phyloP scores from a whole-genome alignment of 2,113 vertebrate species.

The Patagioenas fasciata region DNA sequence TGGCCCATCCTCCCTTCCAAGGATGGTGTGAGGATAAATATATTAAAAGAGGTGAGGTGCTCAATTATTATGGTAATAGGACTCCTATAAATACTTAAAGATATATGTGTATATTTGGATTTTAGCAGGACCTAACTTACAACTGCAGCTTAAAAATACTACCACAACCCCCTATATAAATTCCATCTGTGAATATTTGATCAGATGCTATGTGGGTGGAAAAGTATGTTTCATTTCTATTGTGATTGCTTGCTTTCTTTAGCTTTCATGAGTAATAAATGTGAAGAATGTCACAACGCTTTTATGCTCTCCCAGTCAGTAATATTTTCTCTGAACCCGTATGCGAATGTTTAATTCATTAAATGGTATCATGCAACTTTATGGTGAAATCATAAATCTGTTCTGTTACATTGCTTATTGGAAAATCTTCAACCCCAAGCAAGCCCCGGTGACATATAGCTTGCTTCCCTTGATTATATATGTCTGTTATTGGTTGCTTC shows the following conservation, averaged over 20 bases:
- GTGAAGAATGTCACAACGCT: constrained; percentile 24
- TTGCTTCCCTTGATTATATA: not conserved
- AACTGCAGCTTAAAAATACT: constrained; percentile 17
- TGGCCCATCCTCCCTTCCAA: not conserved
- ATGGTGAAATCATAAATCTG: constrained; percentile 55
- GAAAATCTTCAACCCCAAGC: constrained; percentile 9
- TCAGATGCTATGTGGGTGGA: constrained; percentile 58
- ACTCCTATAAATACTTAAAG: constrained; percentile 14
- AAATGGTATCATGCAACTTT: constrained; percentile 59
- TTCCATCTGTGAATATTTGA: constrained; percentile 68
- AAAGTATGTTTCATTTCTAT: constrained; percentile 61
- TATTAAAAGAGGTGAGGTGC: constrained; percentile 9
- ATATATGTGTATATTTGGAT: constrained; percentile 40
- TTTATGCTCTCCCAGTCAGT: constrained; percentile 48
- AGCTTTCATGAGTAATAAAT: constrained; percentile 62
- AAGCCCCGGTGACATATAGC: not conserved
- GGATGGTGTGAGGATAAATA: constrained; percentile 26
- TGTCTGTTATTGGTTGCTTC: not conserved
- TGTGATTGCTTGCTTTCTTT: constrained; percentile 68
- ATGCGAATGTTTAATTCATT: constrained; percentile 71
- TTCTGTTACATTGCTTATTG: constrained; percentile 44
- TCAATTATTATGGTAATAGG: constrained; percentile 55
- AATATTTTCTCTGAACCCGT: constrained; percentile 56
- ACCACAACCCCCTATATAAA: constrained; percentile 39
- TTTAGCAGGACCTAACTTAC: constrained; percentile 18